A percentile compares a stretch with the other conserved stretches of the same genome.
phyloP scores from a whole-genome alignment of 2,797 vertebrate species.

The Taenioides sp. region DNA sequence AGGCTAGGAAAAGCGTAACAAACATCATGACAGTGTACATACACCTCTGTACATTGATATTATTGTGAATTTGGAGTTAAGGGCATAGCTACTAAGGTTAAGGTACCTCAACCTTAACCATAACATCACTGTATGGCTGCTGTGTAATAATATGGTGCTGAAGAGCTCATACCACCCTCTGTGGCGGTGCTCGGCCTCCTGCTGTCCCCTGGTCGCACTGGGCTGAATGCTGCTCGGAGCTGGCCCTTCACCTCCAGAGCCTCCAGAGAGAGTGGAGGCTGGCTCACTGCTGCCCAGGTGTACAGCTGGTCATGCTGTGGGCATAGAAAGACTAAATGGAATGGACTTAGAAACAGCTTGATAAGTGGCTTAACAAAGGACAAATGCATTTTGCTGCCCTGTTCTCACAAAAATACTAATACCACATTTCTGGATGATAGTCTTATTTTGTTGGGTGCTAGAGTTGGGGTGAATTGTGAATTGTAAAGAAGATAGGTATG shows the following conservation, averaged over 20 bases:
- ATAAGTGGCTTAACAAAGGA: not conserved
- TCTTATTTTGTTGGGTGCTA: not conserved
- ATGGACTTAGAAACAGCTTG: not conserved
- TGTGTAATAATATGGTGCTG: not conserved
- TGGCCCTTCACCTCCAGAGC: constrained; percentile 81
- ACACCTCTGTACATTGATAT: not conserved
- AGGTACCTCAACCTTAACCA: not conserved
- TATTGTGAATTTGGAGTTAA: not conserved
- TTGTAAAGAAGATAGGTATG: not conserved
- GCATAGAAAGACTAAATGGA: not conserved
- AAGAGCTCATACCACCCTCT: constrained; percentile 77
- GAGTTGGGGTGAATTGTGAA: not conserved
- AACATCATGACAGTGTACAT: not conserved
- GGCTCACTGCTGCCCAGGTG: constrained; percentile 92
- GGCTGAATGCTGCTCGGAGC: constrained; percentile 75
- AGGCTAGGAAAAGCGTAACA: not conserved
- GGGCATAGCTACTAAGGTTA: no score
- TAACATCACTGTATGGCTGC: not conserved
- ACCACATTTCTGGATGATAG: not conserved
- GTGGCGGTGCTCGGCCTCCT: constrained; percentile 54
- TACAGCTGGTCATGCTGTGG: constrained; percentile 91
- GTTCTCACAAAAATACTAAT: not conserved
- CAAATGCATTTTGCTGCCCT: not conserved
- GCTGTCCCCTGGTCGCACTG: constrained; percentile 70
- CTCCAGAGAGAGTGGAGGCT: constrained; percentile 86